phyloP scores from a whole-genome alignment of 2,797 vertebrate genomes.

The Sebastes trivittatus region DNA sequence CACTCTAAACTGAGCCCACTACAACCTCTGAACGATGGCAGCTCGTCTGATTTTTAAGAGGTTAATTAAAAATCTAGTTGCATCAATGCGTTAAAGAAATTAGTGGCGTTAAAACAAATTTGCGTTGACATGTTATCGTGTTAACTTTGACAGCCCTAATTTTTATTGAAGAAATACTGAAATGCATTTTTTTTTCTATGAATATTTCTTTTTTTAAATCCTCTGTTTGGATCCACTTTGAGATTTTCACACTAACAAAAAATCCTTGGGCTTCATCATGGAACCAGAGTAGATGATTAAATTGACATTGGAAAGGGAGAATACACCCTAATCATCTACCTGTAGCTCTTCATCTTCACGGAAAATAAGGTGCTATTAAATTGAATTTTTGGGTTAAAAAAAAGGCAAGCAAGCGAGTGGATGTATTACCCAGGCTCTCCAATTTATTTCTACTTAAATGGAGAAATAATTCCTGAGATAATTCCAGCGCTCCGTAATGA shows the following conservation, averaged over 20 bases:
- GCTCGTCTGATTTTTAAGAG: too few species aligned
- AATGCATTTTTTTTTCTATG: not conserved
- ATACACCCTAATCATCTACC: constrained; percentile 59
- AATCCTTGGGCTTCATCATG: not conserved
- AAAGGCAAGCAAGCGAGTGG: constrained; percentile 75
- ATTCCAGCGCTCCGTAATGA: constrained; percentile 77
- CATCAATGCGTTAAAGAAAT: too few species aligned
- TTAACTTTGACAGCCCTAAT: too few species aligned
- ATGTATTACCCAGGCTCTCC: constrained; percentile 72
- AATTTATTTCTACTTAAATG: constrained; percentile 85
- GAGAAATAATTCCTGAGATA: constrained; percentile 82
- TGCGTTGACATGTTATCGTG: rapidly evolving
- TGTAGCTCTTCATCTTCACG: constrained; percentile 58
- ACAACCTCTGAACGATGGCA: too few species aligned
- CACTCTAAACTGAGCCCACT: too few species aligned
- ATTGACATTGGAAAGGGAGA: constrained; percentile 68
- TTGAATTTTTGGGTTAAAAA: constrained; percentile 76
- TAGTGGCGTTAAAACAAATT: too few species aligned
- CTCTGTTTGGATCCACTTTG: not conserved
- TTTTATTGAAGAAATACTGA: not conserved
- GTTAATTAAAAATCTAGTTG: too few species aligned
- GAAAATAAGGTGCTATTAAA: constrained; percentile 82
- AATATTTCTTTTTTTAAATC: not conserved
- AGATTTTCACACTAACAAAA: not conserved
- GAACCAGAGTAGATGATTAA: constrained; percentile 17